phyloP scores from a whole-genome alignment of 2,113 vertebrate genomes.

The Arenaria interpres region DNA sequence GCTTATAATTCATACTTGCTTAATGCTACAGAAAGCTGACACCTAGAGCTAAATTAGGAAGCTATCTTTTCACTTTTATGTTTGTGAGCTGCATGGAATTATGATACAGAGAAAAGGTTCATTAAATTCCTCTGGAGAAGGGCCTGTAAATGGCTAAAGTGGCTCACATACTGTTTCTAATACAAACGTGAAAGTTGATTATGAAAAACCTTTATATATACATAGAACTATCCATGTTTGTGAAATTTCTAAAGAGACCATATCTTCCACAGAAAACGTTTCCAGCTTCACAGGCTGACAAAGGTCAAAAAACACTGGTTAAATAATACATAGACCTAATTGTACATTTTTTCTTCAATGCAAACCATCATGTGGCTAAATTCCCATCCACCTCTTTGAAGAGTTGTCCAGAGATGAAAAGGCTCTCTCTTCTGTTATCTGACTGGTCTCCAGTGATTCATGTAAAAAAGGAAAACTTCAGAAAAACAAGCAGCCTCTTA shows the following conservation, averaged over 20 bases:
- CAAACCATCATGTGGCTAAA: not conserved
- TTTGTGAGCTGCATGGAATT: not conserved
- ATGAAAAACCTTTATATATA: not conserved
- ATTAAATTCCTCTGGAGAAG: not conserved
- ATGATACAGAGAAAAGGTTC: not conserved
- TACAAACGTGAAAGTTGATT: not conserved
- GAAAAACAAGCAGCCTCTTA: not conserved
- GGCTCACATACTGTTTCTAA: not conserved
- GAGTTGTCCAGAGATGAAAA: not conserved
- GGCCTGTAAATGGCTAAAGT: not conserved
- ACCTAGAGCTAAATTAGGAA: not conserved
- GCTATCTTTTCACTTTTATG: not conserved
- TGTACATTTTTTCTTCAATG: not conserved
- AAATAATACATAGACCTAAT: slow-evolving; percentile 1
- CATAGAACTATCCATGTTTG: not conserved
- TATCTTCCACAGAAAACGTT: not conserved
- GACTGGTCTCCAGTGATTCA: not conserved
- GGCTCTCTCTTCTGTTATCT: not conserved
- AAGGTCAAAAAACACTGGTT: not conserved
- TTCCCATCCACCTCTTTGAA: slow-evolving; percentile 35
- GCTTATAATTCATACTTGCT: not conserved
- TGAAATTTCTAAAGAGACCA: not conserved
- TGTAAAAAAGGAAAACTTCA: not conserved
- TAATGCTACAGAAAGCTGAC: not conserved
- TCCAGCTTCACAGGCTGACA: not conserved